Base-by-base conservation (phyloP, 1,140 invertebrate genomes). In the Drosophila virilis region DNA sequence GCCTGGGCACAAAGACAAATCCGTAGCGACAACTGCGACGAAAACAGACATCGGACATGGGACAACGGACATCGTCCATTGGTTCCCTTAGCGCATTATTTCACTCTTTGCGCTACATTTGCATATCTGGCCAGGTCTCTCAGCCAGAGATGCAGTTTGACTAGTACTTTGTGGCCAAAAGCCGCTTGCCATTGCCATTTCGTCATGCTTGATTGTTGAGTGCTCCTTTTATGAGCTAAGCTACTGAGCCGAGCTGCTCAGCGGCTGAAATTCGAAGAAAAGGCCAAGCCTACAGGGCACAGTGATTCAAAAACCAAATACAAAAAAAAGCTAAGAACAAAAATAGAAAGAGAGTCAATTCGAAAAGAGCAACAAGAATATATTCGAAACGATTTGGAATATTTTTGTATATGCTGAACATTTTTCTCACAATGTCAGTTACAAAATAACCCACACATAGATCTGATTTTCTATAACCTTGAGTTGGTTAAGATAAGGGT, bases 121-220 rank as follows among this genome's bases (percentile, higher is more conserved):
- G 79, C 80, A 84, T 76, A 75, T 58, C 40, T 43, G 48, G 28
- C 9, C 59, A 61, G 55, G 42, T 50, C 45, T 32, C 42, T 13
- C 55, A 46, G 77, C 48, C 38, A 62, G 51, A 60, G 54, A 52
- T 60, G 52, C 51, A 43, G 45, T 37, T 70, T 45, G 62, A 12
- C 50, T 42, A 52, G 15, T 17, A 59, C 45, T 51, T 68, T 77
- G 59, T 70, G 65, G 59, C 54, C 59, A 38, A 73, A 89, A 88
- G 76, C 84, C 76, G 79, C 83, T 86, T 78, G 60, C 59, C 46
- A 37, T 69, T 66, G 77, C 82, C 84, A 89, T 89, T 88, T 88
- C 84, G 83, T 89, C 84, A 88, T 89, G 85, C 84, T 80, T 78
- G 73, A 84, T 80, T 72, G 69, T 83, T 80, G 79, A 64, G 50